These are phyloP conservation scores for Scaptomyza tumidula DNA, from an alignment of 2,888 invertebrate species.

Conservation along the genomic window DNA sequence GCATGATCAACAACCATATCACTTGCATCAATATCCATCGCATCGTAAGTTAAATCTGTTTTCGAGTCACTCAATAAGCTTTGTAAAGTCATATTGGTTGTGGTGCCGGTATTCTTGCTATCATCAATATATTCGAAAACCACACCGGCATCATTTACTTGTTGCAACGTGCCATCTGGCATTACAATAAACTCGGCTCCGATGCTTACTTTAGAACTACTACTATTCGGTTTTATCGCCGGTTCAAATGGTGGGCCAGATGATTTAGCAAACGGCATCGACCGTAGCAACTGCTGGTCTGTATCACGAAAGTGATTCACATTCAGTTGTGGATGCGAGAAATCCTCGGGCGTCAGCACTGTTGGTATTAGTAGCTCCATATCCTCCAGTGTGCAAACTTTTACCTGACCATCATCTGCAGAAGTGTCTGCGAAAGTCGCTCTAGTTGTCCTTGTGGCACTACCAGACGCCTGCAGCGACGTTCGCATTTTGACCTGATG, in stretches of 20 bases:
- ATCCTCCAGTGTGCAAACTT: conserved; percentile 68
- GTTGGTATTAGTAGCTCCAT: conserved; percentile 71
- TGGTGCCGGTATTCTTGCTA: conserved; percentile 23
- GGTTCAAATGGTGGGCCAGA: not conserved
- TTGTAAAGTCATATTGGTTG: conserved; percentile 46
- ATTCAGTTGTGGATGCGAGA: conserved; percentile 48
- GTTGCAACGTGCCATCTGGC: conserved; percentile 78
- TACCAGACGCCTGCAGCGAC: conserved; percentile 13
- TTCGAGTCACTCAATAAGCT: conserved; percentile 45
- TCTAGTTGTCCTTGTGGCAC: not conserved
- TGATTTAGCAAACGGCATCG: conserved; percentile 3
- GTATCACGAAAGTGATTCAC: conserved; percentile 54
- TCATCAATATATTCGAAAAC: conserved; percentile 81
- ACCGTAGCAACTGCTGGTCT: conserved; percentile 52
- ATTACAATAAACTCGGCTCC: conserved; percentile 79
- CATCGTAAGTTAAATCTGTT: conserved; percentile 8
- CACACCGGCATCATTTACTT: conserved; percentile 72
- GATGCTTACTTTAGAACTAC: conserved; percentile 60
- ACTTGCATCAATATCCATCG: conserved; percentile 73
- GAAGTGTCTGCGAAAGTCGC: not conserved
- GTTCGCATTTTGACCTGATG: conserved; percentile 38
- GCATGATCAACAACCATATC: conserved; percentile 66
- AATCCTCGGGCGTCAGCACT: conserved; percentile 65
- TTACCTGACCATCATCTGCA: conserved; percentile 36
- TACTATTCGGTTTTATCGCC: conserved; percentile 4